phyloP scores from a whole-genome alignment of 2,888 invertebrate genomes.

The Andrena trimmerana region DNA sequence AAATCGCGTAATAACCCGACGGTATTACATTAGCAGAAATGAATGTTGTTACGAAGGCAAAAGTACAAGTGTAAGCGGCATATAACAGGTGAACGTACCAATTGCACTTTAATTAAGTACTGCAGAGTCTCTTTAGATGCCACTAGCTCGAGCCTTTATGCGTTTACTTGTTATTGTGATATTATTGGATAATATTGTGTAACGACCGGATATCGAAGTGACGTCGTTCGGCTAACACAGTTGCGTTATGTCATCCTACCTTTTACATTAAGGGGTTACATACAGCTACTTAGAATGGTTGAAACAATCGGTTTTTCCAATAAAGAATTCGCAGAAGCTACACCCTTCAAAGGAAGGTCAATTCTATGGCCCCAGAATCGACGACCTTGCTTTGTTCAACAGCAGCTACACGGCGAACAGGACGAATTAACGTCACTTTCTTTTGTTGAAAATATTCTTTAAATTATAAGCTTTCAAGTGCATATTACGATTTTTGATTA shows the following conservation, averaged over 20 bases:
- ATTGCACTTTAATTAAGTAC: conserved; percentile 38
- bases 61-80: neutral
- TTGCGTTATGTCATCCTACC: conserved; percentile 1
- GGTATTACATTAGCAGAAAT: neutral
- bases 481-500: too few relatives aligned
- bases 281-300: too few relatives aligned
- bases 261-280: neutral
- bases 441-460: too few relatives aligned
- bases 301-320: too few relatives aligned
- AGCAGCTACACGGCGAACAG: too few relatives aligned
- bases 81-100: conserved; percentile 18
- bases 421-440: too few relatives aligned
- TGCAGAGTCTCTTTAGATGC: conserved; percentile 8
- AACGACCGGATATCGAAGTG: conserved; percentile 27
- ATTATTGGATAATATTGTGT: conserved; percentile 10
- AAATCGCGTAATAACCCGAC: neutral
- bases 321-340: too few relatives aligned
- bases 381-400: too few relatives aligned
- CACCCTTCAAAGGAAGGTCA: too few relatives aligned
- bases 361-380: too few relatives aligned
- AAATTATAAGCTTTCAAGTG: too few relatives aligned
- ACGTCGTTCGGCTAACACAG: conserved; percentile 2
- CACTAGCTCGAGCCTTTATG: neutral
- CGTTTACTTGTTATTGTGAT: neutral
- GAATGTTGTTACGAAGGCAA: neutral